These are phyloP conservation scores for Drosophila birchii DNA, from an alignment of 2,888 invertebrate species.

Conservation along the genomic window DNA sequence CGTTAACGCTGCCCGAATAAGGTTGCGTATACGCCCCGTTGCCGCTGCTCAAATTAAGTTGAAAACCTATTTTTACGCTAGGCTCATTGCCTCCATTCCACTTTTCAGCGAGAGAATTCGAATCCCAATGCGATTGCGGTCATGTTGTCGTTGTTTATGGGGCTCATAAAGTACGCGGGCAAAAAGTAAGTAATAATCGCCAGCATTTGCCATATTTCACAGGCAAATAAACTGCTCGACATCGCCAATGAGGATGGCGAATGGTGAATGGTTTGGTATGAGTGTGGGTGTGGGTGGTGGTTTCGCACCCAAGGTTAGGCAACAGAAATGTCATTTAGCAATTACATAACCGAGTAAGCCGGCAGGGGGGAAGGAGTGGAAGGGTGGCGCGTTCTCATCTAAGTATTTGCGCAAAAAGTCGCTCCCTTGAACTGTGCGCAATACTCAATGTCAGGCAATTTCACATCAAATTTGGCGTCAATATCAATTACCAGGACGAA, in stretches of 20 bases:
- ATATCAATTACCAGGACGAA: slow-evolving; percentile 71
- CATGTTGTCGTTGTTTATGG: slow-evolving; percentile 52
- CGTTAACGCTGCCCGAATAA: slow-evolving; percentile 16
- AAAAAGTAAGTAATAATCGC: slow-evolving; percentile 70
- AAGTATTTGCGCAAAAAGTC: slow-evolving; percentile 43
- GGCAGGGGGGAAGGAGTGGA: slow-evolving; percentile 3
- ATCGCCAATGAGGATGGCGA: slow-evolving; percentile 5
- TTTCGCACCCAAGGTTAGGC: slow-evolving; percentile 55
- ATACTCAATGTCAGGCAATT: slow-evolving; percentile 62
- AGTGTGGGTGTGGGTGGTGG: neutral
- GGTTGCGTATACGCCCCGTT: slow-evolving; percentile 24
- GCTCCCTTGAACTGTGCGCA: slow-evolving; percentile 20
- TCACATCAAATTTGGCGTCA: slow-evolving; percentile 76
- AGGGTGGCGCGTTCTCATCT: slow-evolving; percentile 11
- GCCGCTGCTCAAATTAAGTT: slow-evolving; percentile 19
- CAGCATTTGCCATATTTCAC: slow-evolving; percentile 71
- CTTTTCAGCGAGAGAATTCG: slow-evolving; percentile 20
- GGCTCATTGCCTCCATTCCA: slow-evolving; percentile 25
- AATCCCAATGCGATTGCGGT: slow-evolving; percentile 43
- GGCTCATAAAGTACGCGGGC: slow-evolving; percentile 49
- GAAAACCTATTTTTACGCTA: slow-evolving; percentile 28
- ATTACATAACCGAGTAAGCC: slow-evolving; percentile 67
- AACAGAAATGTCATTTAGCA: slow-evolving; percentile 61
- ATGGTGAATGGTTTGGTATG: neutral
- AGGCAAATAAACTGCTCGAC: slow-evolving; percentile 64